These are phyloP conservation scores for Zophobas atratus DNA, from an alignment of 1,140 invertebrate genomes.

Conservation along the genomic window DNA sequence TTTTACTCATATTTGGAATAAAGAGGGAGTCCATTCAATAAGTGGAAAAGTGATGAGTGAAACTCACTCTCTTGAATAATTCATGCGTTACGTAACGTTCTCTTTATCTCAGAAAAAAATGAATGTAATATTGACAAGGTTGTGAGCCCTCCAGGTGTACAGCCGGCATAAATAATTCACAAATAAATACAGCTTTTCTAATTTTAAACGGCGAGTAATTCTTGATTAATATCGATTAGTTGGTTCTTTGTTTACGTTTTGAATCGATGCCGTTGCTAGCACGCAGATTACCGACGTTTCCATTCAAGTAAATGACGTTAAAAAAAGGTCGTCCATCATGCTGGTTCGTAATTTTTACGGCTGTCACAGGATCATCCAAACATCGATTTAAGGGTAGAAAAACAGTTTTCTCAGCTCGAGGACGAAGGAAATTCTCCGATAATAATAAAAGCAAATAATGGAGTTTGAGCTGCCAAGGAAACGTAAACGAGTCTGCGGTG, in stretches of 20 bases:
- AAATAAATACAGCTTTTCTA: conserved; percentile 18
- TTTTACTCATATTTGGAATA: conserved; percentile 5
- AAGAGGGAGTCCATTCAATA: not conserved
- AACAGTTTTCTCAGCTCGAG: conserved; percentile 1
- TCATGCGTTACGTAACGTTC: conserved; percentile 31
- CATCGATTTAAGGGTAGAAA: conserved; percentile 8
- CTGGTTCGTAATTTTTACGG: not conserved
- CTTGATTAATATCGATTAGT: conserved; percentile 11
- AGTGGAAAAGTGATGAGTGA: conserved; percentile 17
- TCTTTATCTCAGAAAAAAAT: conserved; percentile 13
- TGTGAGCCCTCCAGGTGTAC: conserved; percentile 31
- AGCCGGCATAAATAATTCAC: conserved; percentile 9
- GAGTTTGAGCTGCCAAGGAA: conserved; percentile 21
- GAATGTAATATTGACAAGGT: conserved; percentile 33
- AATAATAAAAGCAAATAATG: conserved; percentile 32
- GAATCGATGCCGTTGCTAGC: not conserved
- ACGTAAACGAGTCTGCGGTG: conserved; percentile 15
- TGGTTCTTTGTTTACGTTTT: conserved; percentile 1
- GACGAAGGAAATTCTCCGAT: conserved; percentile 1
- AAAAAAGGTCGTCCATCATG: conserved; percentile 6
- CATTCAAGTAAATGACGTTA: not conserved
- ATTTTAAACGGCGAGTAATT: conserved; percentile 16
- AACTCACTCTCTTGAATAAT: conserved; percentile 20
- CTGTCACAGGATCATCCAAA: not conserved
- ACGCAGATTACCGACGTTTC: not conserved